Conservation (phyloP, 2,113 vertebrate genomes). For the Apteryx mantelli region DNA sequence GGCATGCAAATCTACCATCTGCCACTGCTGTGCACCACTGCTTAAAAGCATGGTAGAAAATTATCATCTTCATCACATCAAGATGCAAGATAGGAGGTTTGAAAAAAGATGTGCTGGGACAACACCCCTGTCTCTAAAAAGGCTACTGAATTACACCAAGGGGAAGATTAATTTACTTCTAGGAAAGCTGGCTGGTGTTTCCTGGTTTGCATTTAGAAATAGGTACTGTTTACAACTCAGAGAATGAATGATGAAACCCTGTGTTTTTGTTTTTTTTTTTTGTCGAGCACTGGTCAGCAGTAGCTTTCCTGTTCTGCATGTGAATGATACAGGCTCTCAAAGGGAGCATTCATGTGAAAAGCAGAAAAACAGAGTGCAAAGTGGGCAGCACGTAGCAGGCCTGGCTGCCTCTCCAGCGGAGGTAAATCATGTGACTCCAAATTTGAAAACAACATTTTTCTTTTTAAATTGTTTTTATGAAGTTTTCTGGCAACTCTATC, state of each 20-base stretch:
- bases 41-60: not conserved
- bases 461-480: not conserved
- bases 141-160: not conserved
- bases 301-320: not conserved
- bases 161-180: not conserved
- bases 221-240: not conserved
- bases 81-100: not conserved
- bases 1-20: fast-evolving
- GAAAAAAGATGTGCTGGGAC: not conserved
- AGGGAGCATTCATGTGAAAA: not conserved
- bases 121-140: not conserved
- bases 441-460: not conserved
- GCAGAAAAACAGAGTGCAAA: not conserved
- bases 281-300: not conserved
- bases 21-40: not conserved
- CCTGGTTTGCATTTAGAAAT: not conserved
- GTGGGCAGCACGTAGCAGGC: not conserved
- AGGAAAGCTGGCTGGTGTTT: not conserved
- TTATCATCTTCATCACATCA: not conserved
- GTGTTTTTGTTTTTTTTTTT: not conserved
- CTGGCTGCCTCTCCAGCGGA: not conserved
- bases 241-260: not conserved
- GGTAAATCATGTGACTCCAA: not conserved
- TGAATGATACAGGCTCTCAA: not conserved
- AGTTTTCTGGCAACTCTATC: conserved; percentile 24